These are phyloP conservation scores for Zaprionus lachaisei DNA, from an alignment of 1,140 invertebrate species.

Conservation along the genomic window DNA sequence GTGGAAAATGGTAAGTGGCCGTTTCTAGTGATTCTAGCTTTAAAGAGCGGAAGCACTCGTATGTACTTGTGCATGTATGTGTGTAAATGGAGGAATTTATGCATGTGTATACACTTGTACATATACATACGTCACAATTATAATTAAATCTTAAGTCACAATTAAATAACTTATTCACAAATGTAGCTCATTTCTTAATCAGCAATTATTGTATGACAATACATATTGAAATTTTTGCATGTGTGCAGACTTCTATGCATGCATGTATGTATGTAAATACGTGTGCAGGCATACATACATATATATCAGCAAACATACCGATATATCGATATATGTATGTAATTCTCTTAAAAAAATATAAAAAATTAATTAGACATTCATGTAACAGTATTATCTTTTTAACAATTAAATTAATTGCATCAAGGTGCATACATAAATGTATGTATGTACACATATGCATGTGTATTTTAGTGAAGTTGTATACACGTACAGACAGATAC, in stretches of 20 bases:
- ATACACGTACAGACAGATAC: constrained; percentile 23
- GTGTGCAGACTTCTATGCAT: not conserved
- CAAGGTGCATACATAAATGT: not conserved
- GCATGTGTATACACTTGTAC: constrained; percentile 14
- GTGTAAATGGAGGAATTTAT: not conserved
- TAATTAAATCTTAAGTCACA: constrained; percentile 19
- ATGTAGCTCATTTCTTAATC: not conserved
- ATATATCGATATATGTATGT: constrained; percentile 4
- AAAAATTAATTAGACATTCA: constrained; percentile 25
- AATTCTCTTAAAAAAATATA: constrained; percentile 11
- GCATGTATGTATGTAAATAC: constrained; percentile 9
- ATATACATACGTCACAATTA: constrained; percentile 16
- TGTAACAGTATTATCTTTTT: constrained; percentile 27
- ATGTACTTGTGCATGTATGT: constrained; percentile 4
- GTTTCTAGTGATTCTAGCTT: not conserved
- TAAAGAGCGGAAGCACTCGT: constrained; percentile 14
- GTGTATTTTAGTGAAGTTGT: not conserved
- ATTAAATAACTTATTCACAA: not conserved
- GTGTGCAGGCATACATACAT: constrained; percentile 1
- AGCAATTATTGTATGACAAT: not conserved
- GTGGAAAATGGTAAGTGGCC: constrained; percentile 62
- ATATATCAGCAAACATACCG: not conserved
- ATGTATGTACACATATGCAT: not conserved
- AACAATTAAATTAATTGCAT: not conserved
- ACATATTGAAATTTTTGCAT: not conserved